Conservation (phyloP, 2,888 invertebrate species). For the Epirrita christyi region DNA sequence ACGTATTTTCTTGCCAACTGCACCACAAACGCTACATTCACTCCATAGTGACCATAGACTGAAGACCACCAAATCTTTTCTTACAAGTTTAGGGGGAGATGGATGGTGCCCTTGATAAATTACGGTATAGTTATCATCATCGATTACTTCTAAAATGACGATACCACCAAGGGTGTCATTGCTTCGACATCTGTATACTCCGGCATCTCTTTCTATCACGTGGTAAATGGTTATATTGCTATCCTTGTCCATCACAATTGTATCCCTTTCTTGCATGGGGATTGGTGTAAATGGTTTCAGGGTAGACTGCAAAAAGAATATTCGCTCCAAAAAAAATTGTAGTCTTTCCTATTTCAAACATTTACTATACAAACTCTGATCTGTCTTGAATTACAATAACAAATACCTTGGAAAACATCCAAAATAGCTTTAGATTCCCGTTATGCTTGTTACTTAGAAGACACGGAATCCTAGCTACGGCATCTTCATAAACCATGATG, state of each 20-base stretch:
- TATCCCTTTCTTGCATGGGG: constrained; percentile 43
- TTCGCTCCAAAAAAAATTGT: neutral
- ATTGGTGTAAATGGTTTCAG: constrained; percentile 37
- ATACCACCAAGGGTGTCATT: constrained; percentile 45
- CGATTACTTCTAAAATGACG: constrained; percentile 81
- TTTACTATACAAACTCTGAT: too few species aligned
- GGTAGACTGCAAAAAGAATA: constrained; percentile 36
- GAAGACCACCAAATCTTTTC: constrained; percentile 63
- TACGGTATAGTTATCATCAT: constrained; percentile 60
- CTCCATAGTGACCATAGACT: constrained; percentile 88
- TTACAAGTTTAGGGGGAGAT: constrained; percentile 24
- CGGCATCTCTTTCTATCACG: constrained; percentile 72
- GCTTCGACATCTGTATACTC: constrained; percentile 83
- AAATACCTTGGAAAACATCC: constrained; percentile 71
- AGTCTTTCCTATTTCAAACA: too few species aligned
- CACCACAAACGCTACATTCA: constrained; percentile 86
- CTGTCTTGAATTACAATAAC: too few species aligned
- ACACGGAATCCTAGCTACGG: constrained; percentile 65
- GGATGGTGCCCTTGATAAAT: neutral
- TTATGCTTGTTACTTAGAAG: constrained; percentile 48
- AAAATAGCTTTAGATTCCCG: constrained; percentile 32
- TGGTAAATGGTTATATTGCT: constrained; percentile 79
- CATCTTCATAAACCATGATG: constrained; percentile 71
- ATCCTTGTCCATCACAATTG: constrained; percentile 54
- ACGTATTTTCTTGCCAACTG: constrained; percentile 82